Percentiles rank a stretch among this genome's conserved stretches.
Conservation (phyloP, 2,888 invertebrate genomes). For the Tetanocera ferruginea region DNA sequence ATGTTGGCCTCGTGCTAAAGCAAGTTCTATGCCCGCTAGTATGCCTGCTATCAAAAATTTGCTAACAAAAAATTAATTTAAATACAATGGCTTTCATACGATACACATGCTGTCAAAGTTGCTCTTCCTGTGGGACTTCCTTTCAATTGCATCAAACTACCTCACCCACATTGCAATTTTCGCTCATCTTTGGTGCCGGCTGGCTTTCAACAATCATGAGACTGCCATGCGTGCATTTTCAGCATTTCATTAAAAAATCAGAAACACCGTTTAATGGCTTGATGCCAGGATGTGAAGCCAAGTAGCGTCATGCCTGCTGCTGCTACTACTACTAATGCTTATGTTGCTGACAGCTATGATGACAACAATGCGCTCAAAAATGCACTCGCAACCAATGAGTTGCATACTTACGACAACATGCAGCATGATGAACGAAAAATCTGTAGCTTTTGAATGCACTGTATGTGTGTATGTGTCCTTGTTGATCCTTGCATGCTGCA, state of each 20-base stretch:
- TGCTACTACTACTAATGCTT: background rate
- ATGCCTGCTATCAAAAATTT: no score
- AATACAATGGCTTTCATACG: no score
- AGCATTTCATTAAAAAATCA: slow-evolving; percentile 3
- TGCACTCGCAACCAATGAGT: background rate
- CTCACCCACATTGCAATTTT: background rate
- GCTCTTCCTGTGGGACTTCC: background rate
- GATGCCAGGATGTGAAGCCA: no score
- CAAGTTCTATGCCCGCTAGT: no score
- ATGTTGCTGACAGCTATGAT: background rate
- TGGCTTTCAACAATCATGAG: background rate
- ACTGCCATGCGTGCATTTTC: background rate
- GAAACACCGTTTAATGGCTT: background rate
- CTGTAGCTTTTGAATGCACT: background rate
- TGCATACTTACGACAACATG: background rate
- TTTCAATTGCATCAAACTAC: no score
- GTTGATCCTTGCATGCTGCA: background rate
- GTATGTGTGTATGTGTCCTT: background rate
- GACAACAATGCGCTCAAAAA: slow-evolving; percentile 10
- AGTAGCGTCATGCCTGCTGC: background rate
- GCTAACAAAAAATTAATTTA: no score
- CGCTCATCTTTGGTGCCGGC: background rate
- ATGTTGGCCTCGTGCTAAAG: background rate
- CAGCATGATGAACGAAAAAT: background rate
- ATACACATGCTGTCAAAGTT: background rate